phyloP scores from a whole-genome alignment of 2,113 vertebrate genomes.

The Uria lomvia region DNA sequence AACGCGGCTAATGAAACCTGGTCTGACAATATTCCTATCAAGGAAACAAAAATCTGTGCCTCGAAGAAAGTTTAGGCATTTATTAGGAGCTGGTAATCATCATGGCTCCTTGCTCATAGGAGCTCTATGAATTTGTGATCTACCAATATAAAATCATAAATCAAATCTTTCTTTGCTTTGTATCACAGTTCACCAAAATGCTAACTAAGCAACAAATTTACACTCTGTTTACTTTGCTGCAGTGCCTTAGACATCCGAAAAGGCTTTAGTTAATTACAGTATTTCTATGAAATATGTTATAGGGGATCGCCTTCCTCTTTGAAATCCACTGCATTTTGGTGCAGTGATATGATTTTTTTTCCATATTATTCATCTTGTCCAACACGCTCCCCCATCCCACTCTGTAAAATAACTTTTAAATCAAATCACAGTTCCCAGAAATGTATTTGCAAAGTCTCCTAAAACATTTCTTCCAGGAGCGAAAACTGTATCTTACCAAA shows the following conservation, averaged over 20 bases:
- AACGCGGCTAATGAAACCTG: neutral
- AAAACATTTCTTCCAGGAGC: constrained; percentile 12
- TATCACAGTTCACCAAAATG: neutral
- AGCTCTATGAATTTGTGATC: neutral
- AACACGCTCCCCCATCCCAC: neutral
- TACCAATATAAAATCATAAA: neutral
- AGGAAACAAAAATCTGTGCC: neutral
- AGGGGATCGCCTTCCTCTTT: neutral
- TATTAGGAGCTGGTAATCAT: neutral
- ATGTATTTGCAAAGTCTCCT: constrained; percentile 15
- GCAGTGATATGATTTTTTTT: neutral
- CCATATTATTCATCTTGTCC: neutral
- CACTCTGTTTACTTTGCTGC: neutral
- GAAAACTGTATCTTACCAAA: neutral
- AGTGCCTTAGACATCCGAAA: neutral
- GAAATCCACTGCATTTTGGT: neutral
- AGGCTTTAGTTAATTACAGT: neutral
- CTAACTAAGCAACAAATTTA: neutral
- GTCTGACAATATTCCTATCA: neutral
- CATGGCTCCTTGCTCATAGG: neutral
- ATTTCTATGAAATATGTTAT: neutral
- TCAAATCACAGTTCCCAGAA: constrained; percentile 19
- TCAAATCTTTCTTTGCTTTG: neutral
- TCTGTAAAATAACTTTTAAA: constrained; percentile 30
- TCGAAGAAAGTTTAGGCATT: neutral